Evolutionary conservation across 2,113 vertebrate species (phyloP).

Genomic region (Mus pahari): DNA sequence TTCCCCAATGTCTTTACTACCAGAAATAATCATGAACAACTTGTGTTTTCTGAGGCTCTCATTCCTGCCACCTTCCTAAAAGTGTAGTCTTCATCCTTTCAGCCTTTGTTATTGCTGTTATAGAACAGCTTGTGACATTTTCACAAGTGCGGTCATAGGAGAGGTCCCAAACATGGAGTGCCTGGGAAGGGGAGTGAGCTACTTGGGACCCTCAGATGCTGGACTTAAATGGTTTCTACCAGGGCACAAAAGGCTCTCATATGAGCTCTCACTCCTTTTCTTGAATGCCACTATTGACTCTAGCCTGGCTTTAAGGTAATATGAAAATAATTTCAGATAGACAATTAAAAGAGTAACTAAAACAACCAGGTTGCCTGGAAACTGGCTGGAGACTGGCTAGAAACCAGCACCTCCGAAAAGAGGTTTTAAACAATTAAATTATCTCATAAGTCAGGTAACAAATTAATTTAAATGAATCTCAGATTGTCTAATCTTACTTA

Average conservation of each 20-base stretch:
- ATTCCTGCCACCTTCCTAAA: neutral
- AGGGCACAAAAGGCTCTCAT: neutral
- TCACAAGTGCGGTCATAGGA: neutral
- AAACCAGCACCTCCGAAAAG: neutral
- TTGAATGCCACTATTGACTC: neutral
- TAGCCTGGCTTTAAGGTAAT: neutral
- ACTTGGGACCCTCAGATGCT: neutral
- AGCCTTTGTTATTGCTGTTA: neutral
- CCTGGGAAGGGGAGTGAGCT: neutral
- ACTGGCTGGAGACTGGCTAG: too few species aligned
- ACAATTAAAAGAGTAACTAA: constrained; percentile 24
- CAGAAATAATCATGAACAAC: neutral
- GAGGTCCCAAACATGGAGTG: neutral
- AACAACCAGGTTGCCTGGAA: neutral
- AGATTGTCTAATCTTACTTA: neutral
- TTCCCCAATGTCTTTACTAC: neutral
- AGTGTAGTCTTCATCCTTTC: neutral
- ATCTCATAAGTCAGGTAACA: constrained; percentile 32
- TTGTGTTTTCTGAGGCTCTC: neutral
- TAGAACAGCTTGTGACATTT: neutral
- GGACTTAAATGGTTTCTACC: neutral
- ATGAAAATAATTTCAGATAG: neutral
- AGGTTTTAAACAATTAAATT: constrained; percentile 26
- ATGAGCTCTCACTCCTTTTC: neutral
- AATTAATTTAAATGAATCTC: constrained; percentile 8